Evolutionary conservation across 2,797 vertebrate species (phyloP), one percentile per base, ranked within the genome.

Genomic region (Tapirus indicus): DNA sequence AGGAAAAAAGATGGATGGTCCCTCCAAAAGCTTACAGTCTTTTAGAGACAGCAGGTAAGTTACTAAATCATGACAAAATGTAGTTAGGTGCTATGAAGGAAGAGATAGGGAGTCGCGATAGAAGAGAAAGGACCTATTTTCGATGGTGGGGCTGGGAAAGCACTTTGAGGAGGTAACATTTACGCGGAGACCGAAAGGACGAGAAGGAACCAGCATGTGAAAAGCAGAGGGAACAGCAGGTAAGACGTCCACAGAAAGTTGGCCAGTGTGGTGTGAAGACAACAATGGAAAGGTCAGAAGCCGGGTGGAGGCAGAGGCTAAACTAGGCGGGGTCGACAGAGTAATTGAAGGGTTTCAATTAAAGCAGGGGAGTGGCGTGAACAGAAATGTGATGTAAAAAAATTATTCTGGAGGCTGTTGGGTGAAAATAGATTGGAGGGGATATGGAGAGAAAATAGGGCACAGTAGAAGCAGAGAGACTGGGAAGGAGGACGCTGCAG

Each of bases 221-320:
- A 79, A 92, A 71, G 32, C 2, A 5, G 38, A 72, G 79, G 12
- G 8, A 2, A 38, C 2, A 16, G 14, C n/a, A 44, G 7, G 20
- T 11, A 18, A 72, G 35, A 32, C 35, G 38, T 16, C 16, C 62
- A 10, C 2, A 7, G 71, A 56, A 71, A 79, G 64, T 35, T 14
- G 12, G 56, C 17, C 16, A 52, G 47, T 6, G 13, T 17, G 11
- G 8, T 1, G 0, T 35, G 32, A 41, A 92, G 78, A 6, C 5
- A 41, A 8, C 4, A 10, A 56, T 14, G 16, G 20, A 58, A 54
- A 66, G 54, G 12, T 0, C 17, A 1, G 47, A 54, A 78, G 75
- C 18, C 5, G 21, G 13, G 0, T 1, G 47, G 0, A 2, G 35
- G 27, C 1, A 21, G 12, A 47, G n/a, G n/a, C 27, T 2, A 1